Evolutionary conservation across 2,797 vertebrate species (phyloP).

Genomic region (Leptodactylus fallax): DNA sequence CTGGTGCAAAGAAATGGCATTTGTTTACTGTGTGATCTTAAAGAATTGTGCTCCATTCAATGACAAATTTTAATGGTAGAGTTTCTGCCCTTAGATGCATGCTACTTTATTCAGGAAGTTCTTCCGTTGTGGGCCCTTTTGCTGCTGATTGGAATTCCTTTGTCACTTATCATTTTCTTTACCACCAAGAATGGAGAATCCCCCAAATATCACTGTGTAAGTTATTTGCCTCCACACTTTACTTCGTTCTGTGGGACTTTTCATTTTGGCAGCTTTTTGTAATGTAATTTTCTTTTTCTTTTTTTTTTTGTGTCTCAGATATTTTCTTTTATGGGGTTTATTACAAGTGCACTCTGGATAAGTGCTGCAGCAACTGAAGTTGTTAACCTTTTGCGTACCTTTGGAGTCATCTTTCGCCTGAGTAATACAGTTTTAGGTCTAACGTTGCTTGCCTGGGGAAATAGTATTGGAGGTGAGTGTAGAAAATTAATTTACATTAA

Average conservation of each 20-base stretch:
- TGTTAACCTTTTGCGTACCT: constrained; percentile 88
- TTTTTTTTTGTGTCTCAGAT: constrained; percentile 73
- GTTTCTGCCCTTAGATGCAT: constrained; percentile 76
- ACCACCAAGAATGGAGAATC: constrained; percentile 84
- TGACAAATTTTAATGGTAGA: not conserved
- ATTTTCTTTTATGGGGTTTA: constrained; percentile 91
- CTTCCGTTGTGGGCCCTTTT: constrained; percentile 87
- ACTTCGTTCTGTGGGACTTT: not conserved
- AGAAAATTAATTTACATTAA: not conserved
- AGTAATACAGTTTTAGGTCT: constrained; percentile 96
- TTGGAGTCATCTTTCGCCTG: constrained; percentile 88
- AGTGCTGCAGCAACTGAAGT: constrained; percentile 87
- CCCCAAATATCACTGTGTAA: constrained; percentile 88
- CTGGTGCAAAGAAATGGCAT: not conserved
- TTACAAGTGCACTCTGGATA: constrained; percentile 92
- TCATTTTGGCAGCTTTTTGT: not conserved
- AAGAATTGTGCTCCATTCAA: not conserved
- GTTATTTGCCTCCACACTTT: constrained; percentile 53
- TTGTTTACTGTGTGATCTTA: not conserved
- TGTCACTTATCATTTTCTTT: constrained; percentile 84
- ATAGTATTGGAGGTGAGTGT: constrained; percentile 90
- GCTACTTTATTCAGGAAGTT: constrained; percentile 83
- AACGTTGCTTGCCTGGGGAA: constrained; percentile 96
- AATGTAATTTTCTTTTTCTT: not conserved
- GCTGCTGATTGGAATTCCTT: constrained; percentile 77